Evolutionary conservation across 2,113 vertebrate species (phyloP).

Genomic region (Rhadina sibilatrix): DNA sequence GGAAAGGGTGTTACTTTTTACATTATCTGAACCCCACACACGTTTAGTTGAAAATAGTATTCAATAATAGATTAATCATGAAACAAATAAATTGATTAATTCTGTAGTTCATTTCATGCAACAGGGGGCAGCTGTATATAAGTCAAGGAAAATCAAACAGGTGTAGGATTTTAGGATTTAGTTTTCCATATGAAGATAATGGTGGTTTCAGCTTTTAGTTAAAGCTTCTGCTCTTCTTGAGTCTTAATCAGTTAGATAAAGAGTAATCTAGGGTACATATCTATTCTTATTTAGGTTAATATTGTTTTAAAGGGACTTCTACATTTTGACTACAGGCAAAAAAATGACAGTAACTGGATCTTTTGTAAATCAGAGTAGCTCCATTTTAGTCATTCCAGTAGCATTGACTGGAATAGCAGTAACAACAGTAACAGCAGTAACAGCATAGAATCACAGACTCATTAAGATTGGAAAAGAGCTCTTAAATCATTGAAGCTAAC

Average conservation of each 20-base stretch:
- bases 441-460: not conserved
- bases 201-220: not conserved
- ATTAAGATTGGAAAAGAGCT: not conserved
- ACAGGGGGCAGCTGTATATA: not conserved
- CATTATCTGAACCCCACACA: not conserved
- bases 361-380: not conserved
- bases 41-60: not conserved
- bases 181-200: not conserved
- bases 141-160: not conserved
- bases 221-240: not conserved
- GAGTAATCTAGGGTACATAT: not conserved
- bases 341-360: not conserved
- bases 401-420: not conserved
- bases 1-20: not conserved
- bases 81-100: not conserved
- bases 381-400: not conserved
- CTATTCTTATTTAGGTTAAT: not conserved
- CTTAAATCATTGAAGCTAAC: not conserved
- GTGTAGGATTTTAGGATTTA: not conserved
- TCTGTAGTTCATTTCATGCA: not conserved
- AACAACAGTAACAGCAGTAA: not conserved
- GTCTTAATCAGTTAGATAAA: not conserved
- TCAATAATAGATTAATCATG: not conserved
- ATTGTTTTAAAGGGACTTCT: not conserved
- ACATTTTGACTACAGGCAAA: not conserved